Conservation (phyloP, 2,113 vertebrate species). For the Elachura formosa region DNA sequence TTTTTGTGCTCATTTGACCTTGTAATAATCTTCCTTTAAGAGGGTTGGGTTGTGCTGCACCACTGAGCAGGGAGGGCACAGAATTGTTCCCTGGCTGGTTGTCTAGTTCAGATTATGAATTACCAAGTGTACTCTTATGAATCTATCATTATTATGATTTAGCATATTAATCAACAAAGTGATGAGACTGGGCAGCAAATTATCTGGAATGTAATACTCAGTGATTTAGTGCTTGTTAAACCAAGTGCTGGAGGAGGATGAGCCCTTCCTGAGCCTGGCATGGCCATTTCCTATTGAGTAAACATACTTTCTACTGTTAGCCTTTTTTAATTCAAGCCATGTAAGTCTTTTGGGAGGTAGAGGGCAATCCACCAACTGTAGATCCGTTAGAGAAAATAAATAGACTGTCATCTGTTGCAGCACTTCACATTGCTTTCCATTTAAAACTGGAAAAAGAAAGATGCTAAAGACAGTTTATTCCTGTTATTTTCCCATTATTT, state of each 20-base stretch:
- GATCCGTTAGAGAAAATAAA: constrained; percentile 10
- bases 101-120: background rate
- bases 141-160: background rate
- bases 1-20: background rate
- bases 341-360: background rate
- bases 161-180: background rate
- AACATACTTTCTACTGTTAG: background rate
- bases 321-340: background rate
- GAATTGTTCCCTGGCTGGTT: background rate
- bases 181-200: background rate
- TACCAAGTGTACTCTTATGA: background rate
- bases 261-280: background rate
- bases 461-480: background rate
- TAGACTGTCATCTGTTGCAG: constrained; percentile 11
- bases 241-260: background rate
- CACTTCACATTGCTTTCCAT: background rate
- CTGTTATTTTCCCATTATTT: constrained; percentile 9
- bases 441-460: background rate
- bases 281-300: background rate
- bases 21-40: background rate
- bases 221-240: background rate
- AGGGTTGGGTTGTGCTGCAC: background rate
- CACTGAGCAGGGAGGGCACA: background rate
- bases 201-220: background rate
- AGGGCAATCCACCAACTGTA: background rate